Base-by-base conservation (phyloP, 2,888 invertebrate species). In the Melanchra persicariae region DNA sequence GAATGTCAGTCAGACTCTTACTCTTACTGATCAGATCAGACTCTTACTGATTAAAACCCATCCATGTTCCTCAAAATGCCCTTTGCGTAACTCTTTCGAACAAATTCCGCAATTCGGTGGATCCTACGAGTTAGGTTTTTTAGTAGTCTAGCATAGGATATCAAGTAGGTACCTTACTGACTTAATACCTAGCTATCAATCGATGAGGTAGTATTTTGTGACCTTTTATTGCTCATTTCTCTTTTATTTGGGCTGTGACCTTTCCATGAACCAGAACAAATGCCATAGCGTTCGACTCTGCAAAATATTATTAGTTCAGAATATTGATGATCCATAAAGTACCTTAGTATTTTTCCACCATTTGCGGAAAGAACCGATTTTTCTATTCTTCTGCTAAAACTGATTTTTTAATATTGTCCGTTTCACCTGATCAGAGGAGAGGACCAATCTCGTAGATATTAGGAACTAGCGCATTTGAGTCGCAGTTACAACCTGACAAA, bases 201-300 rank as follows among this genome's bases (percentile, higher is more conserved):
- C 51, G 37, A 43, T 58, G 9, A 40, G 17, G 15, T 51, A 70
- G 40, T 24, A 37, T 24, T 22, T 58, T 59, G 45, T 52, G 79
- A 79, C 82, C 79, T 79, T 82, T 61, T 47, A 65, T 54, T 62
- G 65, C 49, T 34, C 43, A 73, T 78, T 73, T 78, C 59, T 82
- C 68, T 78, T 78, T 78, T 66, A 82, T 69, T 78, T 69, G 30
- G 51, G 73, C 51, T 78, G 24, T 60, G 68, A 69, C 79, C 82
- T 79, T 82, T 82, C 47, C 62, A 55, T 73, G 79, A 79, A 68
- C 68, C 62, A 34, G 59, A 37, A 52, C 45, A 64, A 77, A 77
- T 69, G 65, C 66, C 73, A 71, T 47, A 70, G 63, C 57, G 19
- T 61, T 78, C 19, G 49, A 60, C 30, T 78, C 10, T 49, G 24